Conservation (phyloP, 2,888 invertebrate genomes). For the Drosophila leonis region DNA sequence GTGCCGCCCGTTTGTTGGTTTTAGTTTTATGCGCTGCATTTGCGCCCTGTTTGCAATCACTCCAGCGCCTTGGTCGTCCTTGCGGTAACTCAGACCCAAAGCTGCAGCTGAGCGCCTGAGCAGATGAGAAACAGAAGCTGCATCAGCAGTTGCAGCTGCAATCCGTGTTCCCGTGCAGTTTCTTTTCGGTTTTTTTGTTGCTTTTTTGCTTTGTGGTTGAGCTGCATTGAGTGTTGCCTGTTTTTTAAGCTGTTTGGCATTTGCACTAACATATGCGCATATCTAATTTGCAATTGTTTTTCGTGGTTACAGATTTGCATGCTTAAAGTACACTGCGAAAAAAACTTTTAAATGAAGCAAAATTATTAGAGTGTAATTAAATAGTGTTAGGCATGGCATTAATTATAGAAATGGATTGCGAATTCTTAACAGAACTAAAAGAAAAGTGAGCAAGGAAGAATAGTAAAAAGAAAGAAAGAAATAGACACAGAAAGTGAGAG, state of each 20-base stretch:
- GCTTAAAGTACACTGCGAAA: constrained; percentile 28
- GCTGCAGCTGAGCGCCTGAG: constrained; percentile 9
- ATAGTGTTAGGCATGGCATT: background rate
- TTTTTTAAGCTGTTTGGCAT: constrained; percentile 57
- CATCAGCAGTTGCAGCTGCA: constrained; percentile 28
- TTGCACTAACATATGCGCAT: constrained; percentile 74
- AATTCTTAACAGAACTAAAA: background rate
- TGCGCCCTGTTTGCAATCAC: constrained; percentile 71
- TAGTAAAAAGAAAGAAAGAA: no score
- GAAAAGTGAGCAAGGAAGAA: background rate
- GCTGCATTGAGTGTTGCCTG: constrained; percentile 30
- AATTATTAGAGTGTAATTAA: background rate
- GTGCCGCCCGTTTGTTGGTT: constrained; percentile 59
- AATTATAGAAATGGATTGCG: background rate
- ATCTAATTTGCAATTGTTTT: constrained; percentile 75
- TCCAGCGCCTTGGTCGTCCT: constrained; percentile 62
- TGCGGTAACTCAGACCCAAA: constrained; percentile 53
- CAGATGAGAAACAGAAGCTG: constrained; percentile 14
- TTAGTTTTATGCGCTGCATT: constrained; percentile 66
- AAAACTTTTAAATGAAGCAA: background rate
- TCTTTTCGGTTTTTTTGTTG: background rate
- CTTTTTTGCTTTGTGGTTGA: background rate
- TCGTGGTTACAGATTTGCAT: constrained; percentile 63
- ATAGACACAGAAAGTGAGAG: background rate
- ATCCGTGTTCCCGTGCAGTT: constrained; percentile 9